Evolutionary conservation across 1,140 invertebrate genomes (phyloP).

Genomic region (Acromyrmex echinatior): DNA sequence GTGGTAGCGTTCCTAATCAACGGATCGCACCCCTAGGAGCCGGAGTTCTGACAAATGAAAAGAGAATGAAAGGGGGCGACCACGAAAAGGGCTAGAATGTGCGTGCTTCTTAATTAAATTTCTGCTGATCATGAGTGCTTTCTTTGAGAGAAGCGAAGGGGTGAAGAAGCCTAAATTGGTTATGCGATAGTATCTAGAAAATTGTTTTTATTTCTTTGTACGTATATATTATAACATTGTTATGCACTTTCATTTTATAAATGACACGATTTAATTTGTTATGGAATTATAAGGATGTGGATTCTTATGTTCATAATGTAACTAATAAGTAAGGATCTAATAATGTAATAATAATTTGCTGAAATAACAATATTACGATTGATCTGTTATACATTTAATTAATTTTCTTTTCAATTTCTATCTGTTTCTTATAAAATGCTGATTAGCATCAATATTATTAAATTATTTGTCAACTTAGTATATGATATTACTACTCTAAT

Average conservation of each 20-base stretch:
- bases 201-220: neutral
- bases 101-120: conserved; percentile 78
- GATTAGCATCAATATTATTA: no score
- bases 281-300: neutral
- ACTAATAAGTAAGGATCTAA: neutral
- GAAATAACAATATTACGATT: neutral
- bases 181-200: neutral
- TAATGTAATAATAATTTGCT: neutral
- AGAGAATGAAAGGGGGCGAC: conserved; percentile 59
- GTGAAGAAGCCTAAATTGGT: neutral
- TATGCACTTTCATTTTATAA: neutral
- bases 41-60: conserved; percentile 74
- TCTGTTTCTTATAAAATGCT: no score
- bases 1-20: conserved; percentile 72
- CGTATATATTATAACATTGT: neutral
- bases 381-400: no score
- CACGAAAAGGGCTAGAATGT: conserved; percentile 43
- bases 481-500: no score
- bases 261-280: neutral
- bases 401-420: neutral
- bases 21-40: conserved; percentile 71
- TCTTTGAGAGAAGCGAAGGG: neutral
- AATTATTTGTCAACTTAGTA: no score
- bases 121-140: conserved; percentile 67
- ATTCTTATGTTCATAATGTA: neutral